Evolutionary conservation across 1,140 invertebrate genomes (phyloP), one percentile per base, ranked within the genome.

Genomic region (Zaprionus lachaisei): DNA sequence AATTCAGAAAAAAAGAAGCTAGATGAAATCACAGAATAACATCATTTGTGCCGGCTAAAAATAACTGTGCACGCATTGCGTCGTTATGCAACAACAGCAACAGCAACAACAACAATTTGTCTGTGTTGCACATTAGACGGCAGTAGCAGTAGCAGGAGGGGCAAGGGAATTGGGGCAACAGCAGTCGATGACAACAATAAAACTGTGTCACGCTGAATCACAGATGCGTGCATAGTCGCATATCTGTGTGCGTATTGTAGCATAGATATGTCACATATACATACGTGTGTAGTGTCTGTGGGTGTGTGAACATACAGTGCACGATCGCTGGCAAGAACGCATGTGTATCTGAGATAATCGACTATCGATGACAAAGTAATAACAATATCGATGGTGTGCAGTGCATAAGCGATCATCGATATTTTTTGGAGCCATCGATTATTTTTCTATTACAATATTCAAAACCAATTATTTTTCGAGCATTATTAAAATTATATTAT

Each of bases 151-250:
- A 55, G 17, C 78, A 73, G 70, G 51, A 55, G 57, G 22, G 44
- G 26, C 17, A 22, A 49, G 44, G 28, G 26, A 61, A 24, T 37
- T 24, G 54, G 54, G 54, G 22, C 24, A 2, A 49, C 57, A 75
- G 69, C 81, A 80, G 81, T 72, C 77, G 80, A 77, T 84, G 81
- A 83, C 81, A 83, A 83, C 76, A 83, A 82, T 79, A 85, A 86
- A 85, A 85, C 76, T 85, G 55, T 86, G 83, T 85, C 83, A 85
- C 61, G 66, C 79, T 82, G 83, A 85, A 85, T 82, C 83, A 85
- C 80, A 82, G 83, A 85, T 75, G 79, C 83, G 83, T 79, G 79
- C 58, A 78, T 47, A 20, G 24, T 20, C 15, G 1, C 11, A 44
- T 26, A 24, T 15, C 34, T 41, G 34, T 60, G n/a, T 38, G 9